Percentiles rank a stretch among this genome's conserved stretches.
Evolutionary conservation across 2,113 vertebrate genomes (phyloP).

Genomic region (Rhea americana): DNA sequence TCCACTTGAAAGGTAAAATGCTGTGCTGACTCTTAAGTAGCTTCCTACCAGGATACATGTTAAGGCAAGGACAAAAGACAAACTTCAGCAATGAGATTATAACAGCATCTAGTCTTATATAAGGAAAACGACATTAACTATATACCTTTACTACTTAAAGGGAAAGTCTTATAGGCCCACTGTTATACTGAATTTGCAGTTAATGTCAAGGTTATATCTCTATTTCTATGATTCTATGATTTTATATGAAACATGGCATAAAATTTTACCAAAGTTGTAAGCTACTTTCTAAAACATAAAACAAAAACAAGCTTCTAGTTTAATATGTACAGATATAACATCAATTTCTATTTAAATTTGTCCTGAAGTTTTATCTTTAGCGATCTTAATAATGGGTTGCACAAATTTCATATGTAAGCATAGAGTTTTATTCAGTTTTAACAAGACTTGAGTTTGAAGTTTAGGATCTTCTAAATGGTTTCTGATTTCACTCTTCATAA

Average conservation of each 20-base stretch:
- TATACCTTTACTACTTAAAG: background rate
- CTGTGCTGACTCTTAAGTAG: background rate
- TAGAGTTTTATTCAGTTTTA: background rate
- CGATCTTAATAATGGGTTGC: background rate
- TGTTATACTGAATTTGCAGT: background rate
- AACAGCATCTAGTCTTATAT: background rate
- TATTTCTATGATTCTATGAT: background rate
- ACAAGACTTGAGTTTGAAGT: background rate
- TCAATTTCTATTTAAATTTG: background rate
- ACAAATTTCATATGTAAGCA: background rate
- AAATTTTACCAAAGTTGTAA: background rate
- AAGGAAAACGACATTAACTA: background rate
- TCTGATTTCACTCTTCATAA: background rate
- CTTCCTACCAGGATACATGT: background rate
- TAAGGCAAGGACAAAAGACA: background rate
- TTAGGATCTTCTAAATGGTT: background rate
- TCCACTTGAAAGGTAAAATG: conserved; percentile 51
- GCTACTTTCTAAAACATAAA: background rate
- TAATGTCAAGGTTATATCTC: background rate
- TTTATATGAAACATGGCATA: background rate
- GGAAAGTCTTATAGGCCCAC: background rate
- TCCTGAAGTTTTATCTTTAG: background rate
- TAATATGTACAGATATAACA: background rate
- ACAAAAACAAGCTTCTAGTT: background rate
- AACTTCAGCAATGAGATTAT: background rate